Percentiles rank a stretch among this genome's conserved stretches.
These are phyloP conservation scores for Perdita meconis DNA, from an alignment of 2,888 invertebrate species.

Conservation along the genomic window DNA sequence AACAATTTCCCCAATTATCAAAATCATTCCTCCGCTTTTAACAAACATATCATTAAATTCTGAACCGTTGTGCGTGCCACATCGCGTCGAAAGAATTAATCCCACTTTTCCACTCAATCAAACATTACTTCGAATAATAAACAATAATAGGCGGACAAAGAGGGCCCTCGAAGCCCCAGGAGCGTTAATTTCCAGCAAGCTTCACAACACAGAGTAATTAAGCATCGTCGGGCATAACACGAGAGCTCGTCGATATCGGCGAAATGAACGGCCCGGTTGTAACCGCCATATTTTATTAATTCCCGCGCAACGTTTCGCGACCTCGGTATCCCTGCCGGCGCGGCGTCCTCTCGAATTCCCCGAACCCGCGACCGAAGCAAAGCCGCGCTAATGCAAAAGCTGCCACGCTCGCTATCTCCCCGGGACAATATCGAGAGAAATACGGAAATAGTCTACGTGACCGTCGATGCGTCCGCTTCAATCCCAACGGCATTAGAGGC, in stretches of 20 bases:
- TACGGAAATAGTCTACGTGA: conserved; percentile 56
- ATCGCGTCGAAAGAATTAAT: no score
- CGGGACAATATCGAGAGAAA: conserved; percentile 39
- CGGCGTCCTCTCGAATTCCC: conserved; percentile 3
- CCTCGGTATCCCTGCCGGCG: conserved; percentile 15
- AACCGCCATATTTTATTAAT: conserved; percentile 30
- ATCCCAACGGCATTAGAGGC: conserved; percentile 29
- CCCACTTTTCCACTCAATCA: no score
- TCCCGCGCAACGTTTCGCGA: conserved; percentile 3
- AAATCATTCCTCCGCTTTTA: no score
- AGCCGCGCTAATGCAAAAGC: conserved; percentile 24
- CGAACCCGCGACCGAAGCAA: conserved; percentile 1
- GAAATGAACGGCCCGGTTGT: conserved; percentile 12
- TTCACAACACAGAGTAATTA: no score
- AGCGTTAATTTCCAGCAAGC: not conserved
- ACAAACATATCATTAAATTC: no score
- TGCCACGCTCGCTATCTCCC: not conserved
- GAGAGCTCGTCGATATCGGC: not conserved
- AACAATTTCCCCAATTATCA: no score
- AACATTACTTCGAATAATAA: no score
- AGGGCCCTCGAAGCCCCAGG: no score
- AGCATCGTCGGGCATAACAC: not conserved
- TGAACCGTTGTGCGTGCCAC: no score
- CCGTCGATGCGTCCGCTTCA: conserved; percentile 54
- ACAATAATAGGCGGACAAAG: no score